Percentiles rank a stretch among this genome's conserved stretches.
These are phyloP conservation scores for Pica pica DNA, from an alignment of 2,113 vertebrate genomes.

Conservation along the genomic window DNA sequence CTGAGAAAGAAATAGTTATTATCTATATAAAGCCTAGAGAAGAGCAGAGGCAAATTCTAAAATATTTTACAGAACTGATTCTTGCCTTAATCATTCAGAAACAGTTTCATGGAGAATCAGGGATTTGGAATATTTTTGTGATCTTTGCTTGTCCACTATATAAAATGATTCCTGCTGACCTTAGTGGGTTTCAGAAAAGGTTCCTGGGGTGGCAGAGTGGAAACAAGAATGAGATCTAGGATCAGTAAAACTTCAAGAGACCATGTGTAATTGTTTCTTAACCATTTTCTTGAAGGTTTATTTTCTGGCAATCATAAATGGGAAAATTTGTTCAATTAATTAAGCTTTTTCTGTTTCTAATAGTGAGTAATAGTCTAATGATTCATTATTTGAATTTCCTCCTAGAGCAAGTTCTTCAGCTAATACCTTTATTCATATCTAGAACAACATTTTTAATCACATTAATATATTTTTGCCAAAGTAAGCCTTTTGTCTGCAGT, in stretches of 20 bases:
- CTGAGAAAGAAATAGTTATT: not conserved
- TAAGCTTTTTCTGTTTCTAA: not conserved
- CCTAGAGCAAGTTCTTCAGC: not conserved
- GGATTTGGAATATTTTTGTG: not conserved
- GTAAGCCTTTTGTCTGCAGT: not conserved
- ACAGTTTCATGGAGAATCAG: not conserved
- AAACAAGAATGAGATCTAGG: not conserved
- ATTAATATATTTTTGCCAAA: not conserved
- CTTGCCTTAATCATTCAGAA: not conserved
- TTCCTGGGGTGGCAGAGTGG: not conserved
- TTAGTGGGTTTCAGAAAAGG: not conserved
- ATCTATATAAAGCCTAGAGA: not conserved
- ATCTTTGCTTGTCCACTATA: not conserved
- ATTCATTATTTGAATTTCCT: not conserved
- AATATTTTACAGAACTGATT: not conserved
- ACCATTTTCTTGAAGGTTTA: not conserved
- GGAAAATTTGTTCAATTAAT: not conserved
- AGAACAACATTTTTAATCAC: not conserved
- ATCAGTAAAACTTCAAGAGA: not conserved
- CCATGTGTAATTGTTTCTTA: not conserved
- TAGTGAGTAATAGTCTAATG: not conserved
- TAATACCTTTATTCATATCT: not conserved
- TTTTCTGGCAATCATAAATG: not conserved
- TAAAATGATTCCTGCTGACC: not conserved
- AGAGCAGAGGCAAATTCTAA: not conserved